Evolutionary conservation across 1,140 invertebrate species (phyloP).

Genomic region (Drosophila watanabei): DNA sequence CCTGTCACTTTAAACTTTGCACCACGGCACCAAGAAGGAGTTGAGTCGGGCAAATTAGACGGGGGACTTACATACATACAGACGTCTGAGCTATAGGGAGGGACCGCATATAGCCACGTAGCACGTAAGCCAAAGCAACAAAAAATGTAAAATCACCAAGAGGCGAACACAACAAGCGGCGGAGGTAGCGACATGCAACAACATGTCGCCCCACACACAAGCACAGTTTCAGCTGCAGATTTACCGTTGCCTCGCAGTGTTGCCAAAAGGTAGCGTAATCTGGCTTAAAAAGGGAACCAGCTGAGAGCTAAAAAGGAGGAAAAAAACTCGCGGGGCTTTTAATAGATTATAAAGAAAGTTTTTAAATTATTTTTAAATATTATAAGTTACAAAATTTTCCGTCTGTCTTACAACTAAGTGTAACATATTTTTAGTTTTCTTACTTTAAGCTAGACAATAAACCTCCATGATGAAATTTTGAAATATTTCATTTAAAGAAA

Average conservation of each 20-base stretch:
- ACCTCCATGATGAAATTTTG: background rate
- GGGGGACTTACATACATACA: slow-evolving; percentile 16
- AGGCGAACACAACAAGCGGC: slow-evolving; percentile 48
- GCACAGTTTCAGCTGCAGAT: slow-evolving; percentile 14
- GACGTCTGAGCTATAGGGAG: slow-evolving; percentile 11
- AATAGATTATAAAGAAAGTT: too few relatives aligned
- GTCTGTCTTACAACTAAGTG: too few relatives aligned
- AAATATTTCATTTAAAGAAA: background rate
- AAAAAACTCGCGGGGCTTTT: too few relatives aligned
- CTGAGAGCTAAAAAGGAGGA: background rate
- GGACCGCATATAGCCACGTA: slow-evolving; percentile 28
- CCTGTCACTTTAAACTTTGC: slow-evolving; percentile 82
- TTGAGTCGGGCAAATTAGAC: slow-evolving; percentile 72
- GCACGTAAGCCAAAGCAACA: slow-evolving; percentile 41
- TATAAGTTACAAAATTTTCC: too few relatives aligned
- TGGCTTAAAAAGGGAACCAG: background rate
- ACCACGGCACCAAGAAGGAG: slow-evolving; percentile 51
- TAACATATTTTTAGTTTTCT: too few relatives aligned
- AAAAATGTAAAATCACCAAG: slow-evolving; percentile 65
- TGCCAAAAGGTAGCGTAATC: slow-evolving; percentile 20
- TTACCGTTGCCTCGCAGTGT: slow-evolving; percentile 40
- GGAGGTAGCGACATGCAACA: slow-evolving; percentile 71
- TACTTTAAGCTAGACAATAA: too few relatives aligned
- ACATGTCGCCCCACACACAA: slow-evolving; percentile 58
- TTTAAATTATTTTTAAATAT: too few relatives aligned